Base-by-base conservation (phyloP, 2,888 invertebrate species). In the Dendrolimus houi region DNA sequence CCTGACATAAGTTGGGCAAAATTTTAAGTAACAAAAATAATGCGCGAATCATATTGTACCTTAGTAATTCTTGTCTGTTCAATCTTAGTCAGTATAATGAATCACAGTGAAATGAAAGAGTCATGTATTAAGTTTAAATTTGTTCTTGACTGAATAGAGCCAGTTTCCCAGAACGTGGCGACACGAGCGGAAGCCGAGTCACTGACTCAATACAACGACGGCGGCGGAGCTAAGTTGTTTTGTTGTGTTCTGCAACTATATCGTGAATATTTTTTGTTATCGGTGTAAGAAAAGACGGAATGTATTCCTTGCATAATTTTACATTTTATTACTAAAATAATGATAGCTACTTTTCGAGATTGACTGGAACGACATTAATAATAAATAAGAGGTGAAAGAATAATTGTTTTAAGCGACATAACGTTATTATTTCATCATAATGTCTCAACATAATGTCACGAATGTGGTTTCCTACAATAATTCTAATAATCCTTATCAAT, bases 191-290 rank as follows among this genome's bases (percentile, higher is more conserved):
- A 79, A 79, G 82, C 76, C 74, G 67, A 71, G 66, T 64, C 70
- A 78, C 79, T 84, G 84, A 83, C 76, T 86, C 83, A 85, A 71
- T 68, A 63, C 71, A 69, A 64, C 69, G 62, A 61, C 72, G 61
- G 61, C 66, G 63, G 67, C 64, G 63, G 61, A 62, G 56, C 47
- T 47, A 47, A 7, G 9, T 9, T 47, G 9, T 47, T 10, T 12
- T 47, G 47, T 47, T 10, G 47, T 47, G 29, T 29, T 29, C 29
- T 29, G 29, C 12, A 12, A 47, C 47, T 10, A 47, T 10, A 47
- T 10, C 47, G 47, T 47, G 12, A 47, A 47, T 3, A 47, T 47
- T 10, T 29, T 29, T 29, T 47, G 47, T 47, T 47, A 10, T 47
- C 12, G 47, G 12, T 47, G 9, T 10, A 47, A 47, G 9, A 47